phyloP scores from a whole-genome alignment of 2,113 vertebrate species.

The Macaca mulatta region DNA sequence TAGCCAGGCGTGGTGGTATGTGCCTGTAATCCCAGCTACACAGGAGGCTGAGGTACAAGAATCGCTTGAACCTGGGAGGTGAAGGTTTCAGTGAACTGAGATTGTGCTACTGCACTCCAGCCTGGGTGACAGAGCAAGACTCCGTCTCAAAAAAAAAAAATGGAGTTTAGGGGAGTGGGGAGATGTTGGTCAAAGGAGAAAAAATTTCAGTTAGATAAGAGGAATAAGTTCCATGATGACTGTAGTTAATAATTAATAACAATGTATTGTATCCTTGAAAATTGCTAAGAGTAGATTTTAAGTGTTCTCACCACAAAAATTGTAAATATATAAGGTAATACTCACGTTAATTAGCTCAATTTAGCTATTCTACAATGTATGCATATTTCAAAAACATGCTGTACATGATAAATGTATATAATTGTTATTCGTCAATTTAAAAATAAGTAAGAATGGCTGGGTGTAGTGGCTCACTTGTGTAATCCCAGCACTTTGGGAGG shows the following conservation, averaged over 20 bases:
- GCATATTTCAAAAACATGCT: not conserved
- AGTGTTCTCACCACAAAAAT: not conserved
- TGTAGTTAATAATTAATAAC: not conserved
- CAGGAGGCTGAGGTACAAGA: no score
- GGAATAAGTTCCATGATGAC: not conserved
- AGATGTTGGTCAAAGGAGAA: not conserved
- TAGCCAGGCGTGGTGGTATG: no score
- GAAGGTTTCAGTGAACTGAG: not conserved
- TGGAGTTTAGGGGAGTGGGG: not conserved
- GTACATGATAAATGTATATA: not conserved
- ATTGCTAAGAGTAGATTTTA: not conserved
- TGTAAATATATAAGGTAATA: not conserved
- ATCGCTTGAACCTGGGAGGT: no score
- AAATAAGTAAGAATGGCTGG: no score
- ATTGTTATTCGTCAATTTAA: not conserved
- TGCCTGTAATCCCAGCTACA: no score
- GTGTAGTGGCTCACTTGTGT: no score
- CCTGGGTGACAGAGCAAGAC: no score
- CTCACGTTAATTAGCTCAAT: not conserved
- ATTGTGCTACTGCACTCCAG: no score
- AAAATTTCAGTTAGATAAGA: not conserved
- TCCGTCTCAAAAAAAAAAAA: no score
- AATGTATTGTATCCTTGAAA: not conserved
- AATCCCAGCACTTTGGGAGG: no score
- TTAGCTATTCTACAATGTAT: not conserved